Percentiles rank a stretch among this genome's conserved stretches.
These are phyloP conservation scores for Idris sp. DNA, from an alignment of 1,140 invertebrate species.

Conservation along the genomic window DNA sequence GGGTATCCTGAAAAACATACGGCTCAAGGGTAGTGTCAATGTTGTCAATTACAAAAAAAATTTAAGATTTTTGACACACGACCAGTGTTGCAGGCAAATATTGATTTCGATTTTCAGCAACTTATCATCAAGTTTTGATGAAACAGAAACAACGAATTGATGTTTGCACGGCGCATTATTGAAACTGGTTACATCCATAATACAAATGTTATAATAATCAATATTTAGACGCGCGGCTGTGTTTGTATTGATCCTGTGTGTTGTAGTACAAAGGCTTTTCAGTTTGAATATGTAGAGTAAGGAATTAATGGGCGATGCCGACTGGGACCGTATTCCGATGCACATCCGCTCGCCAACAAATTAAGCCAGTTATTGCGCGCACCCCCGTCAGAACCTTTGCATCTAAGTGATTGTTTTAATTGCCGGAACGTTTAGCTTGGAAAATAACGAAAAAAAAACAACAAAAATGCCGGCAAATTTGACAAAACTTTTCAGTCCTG, in stretches of 20 bases:
- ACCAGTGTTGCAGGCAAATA: constrained; percentile 29
- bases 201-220: constrained; percentile 48
- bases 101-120: constrained; percentile 34
- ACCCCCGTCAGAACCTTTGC: background rate
- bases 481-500: no score
- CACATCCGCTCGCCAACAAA: constrained; percentile 14
- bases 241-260: constrained; percentile 34
- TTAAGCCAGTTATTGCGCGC: constrained; percentile 17
- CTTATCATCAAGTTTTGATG: constrained; percentile 34
- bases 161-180: constrained; percentile 30
- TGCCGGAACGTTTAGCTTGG: no score
- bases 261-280: constrained; percentile 17
- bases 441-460: no score
- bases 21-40: constrained; percentile 37
- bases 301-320: constrained; percentile 23
- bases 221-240: constrained; percentile 15
- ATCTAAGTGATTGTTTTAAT: background rate
- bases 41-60: no score
- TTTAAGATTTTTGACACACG: no score
- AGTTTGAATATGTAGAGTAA: constrained; percentile 27
- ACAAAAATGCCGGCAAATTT: no score
- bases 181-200: constrained; percentile 36
- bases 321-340: constrained; percentile 6
- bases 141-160: constrained; percentile 18
- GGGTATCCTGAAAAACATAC: no score